Percentiles rank a stretch among this genome's conserved stretches.
These are phyloP conservation scores for Spilarctia lutea DNA, from an alignment of 2,888 invertebrate genomes.

Conservation along the genomic window DNA sequence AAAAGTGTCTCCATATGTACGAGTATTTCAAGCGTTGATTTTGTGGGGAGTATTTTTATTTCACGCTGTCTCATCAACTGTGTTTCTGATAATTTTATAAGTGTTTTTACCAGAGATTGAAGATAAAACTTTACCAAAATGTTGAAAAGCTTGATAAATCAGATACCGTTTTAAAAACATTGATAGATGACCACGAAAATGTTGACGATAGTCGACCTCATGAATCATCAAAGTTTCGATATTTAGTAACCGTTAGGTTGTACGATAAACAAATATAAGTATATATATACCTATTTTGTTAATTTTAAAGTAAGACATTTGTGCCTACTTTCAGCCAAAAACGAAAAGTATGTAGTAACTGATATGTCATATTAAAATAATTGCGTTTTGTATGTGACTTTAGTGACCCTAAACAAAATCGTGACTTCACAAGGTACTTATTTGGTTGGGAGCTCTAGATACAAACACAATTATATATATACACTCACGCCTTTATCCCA, in stretches of 20 bases:
- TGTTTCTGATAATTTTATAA: conserved; percentile 43
- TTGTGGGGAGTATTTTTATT: conserved; percentile 53
- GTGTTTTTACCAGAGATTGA: conserved; percentile 56
- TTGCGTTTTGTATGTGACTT: background rate
- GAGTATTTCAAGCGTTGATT: conserved; percentile 42
- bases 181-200: conserved; percentile 40
- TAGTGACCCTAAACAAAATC: background rate
- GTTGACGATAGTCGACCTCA: conserved; percentile 34
- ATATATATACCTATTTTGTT: conserved; percentile 16
- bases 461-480: background rate
- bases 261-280: conserved; percentile 16
- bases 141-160: conserved; percentile 22
- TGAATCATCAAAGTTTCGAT: conserved; percentile 38
- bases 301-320: background rate
- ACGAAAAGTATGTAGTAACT: too few relatives aligned
- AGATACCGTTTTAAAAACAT: conserved; percentile 31
- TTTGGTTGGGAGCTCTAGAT: background rate
- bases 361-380: background rate
- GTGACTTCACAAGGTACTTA: background rate
- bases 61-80: conserved; percentile 42
- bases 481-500: too few relatives aligned
- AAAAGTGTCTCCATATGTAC: conserved; percentile 47
- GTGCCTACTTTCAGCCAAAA: too few relatives aligned
- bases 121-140: conserved; percentile 52
- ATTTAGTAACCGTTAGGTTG: conserved; percentile 29